Percentiles rank a stretch among this genome's conserved stretches.
phyloP scores from a whole-genome alignment of 1,140 invertebrate species.

The Dendroctonus valens region DNA sequence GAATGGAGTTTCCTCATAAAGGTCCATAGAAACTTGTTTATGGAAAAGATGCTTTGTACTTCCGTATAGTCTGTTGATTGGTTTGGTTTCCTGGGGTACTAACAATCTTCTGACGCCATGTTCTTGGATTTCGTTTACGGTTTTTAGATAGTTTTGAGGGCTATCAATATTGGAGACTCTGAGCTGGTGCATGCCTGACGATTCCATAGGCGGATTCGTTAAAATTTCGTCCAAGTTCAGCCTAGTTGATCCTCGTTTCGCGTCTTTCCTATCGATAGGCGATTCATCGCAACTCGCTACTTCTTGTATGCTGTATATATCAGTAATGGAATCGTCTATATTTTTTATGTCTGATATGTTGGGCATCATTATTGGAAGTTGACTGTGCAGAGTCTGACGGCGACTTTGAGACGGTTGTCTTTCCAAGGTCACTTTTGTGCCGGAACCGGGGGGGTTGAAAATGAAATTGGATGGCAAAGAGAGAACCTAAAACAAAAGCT shows the following conservation, averaged over 20 bases:
- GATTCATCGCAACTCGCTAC: conserved; percentile 6
- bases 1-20: conserved; percentile 46
- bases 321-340: conserved; percentile 48
- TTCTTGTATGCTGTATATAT: conserved; percentile 47
- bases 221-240: conserved; percentile 42
- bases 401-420: conserved; percentile 37
- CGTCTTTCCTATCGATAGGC: conserved; percentile 14
- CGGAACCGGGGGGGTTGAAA: conserved; percentile 61
- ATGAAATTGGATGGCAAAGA: conserved; percentile 69
- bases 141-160: conserved; percentile 7
- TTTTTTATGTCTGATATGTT: conserved; percentile 45
- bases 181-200: conserved; percentile 4
- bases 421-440: conserved; percentile 36
- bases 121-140: conserved; percentile 35
- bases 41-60: conserved; percentile 51
- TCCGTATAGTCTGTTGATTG: conserved; percentile 48
- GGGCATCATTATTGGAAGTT: conserved; percentile 44
- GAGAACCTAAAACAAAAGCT: conserved; percentile 54
- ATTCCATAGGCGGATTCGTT: conserved; percentile 5
- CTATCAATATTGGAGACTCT: conserved; percentile 35
- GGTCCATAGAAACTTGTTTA: conserved; percentile 46
- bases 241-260: conserved; percentile 1
- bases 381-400: conserved; percentile 45
- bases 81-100: conserved; percentile 42
- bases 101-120: conserved; percentile 38